phyloP scores from a whole-genome alignment of 2,888 invertebrate species.

The Metellina segmentata region DNA sequence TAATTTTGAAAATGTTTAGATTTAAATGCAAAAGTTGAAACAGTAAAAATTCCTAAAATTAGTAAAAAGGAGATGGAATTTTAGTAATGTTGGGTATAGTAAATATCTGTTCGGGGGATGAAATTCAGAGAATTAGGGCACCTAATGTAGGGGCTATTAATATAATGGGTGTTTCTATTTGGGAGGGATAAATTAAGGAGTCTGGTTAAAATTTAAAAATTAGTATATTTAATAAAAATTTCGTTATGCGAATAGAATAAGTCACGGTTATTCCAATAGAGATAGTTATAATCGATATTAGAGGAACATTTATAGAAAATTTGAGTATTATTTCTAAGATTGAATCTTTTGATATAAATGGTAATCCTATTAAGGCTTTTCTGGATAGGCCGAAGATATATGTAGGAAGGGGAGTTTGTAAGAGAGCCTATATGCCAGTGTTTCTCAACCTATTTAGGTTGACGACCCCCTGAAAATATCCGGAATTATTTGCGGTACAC shows the following conservation, averaged over 20 bases:
- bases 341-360: conserved; percentile 25
- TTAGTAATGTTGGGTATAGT: background rate
- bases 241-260: conserved; percentile 1
- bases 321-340: background rate
- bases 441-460: too few relatives aligned
- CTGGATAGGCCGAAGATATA: background rate
- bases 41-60: background rate
- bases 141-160: background rate
- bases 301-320: background rate
- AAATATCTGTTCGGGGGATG: background rate
- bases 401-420: background rate
- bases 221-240: too few relatives aligned
- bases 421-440: too few relatives aligned
- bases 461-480: too few relatives aligned
- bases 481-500: too few relatives aligned
- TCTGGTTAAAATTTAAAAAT: background rate
- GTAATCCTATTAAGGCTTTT: conserved; percentile 8
- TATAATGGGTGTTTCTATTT: background rate
- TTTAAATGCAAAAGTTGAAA: background rate
- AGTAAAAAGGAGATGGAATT: background rate
- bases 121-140: background rate
- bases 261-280: background rate
- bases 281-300: background rate
- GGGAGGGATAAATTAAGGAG: background rate
- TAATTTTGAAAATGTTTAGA: background rate